Conservation (phyloP, 2,797 vertebrate species). For the Lutra lutra region DNA sequence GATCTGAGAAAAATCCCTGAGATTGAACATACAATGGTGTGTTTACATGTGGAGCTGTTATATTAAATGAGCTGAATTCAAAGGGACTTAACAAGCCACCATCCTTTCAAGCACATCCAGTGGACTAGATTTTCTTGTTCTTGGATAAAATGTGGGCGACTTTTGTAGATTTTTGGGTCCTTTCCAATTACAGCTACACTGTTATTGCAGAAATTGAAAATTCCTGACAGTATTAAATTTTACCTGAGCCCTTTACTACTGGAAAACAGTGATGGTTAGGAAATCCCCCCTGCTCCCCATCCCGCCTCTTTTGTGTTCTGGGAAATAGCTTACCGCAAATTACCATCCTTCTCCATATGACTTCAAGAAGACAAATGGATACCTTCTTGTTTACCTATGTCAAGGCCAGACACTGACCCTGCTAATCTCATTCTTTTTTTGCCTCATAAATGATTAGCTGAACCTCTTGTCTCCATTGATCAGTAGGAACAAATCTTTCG, state of each 20-base stretch:
- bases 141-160: background rate
- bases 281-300: background rate
- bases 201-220: background rate
- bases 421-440: background rate
- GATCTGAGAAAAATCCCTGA: background rate
- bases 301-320: background rate
- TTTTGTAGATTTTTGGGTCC: background rate
- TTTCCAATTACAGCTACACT: background rate
- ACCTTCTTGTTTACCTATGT: background rate
- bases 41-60: background rate
- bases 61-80: background rate
- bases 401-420: background rate
- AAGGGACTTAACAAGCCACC: background rate
- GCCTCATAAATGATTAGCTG: background rate
- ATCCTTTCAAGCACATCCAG: background rate
- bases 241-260: background rate
- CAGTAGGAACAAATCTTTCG: background rate
- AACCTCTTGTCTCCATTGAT: background rate
- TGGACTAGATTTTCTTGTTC: background rate
- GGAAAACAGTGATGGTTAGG: conserved; percentile 11
- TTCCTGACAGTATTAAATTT: background rate
- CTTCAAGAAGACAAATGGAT: background rate
- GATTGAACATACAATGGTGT: background rate
- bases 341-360: background rate
- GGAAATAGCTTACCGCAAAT: background rate